Percentiles rank a stretch among this genome's conserved stretches.
phyloP scores from a whole-genome alignment of 1,140 invertebrate species.

The Tigriopus japonicus region DNA sequence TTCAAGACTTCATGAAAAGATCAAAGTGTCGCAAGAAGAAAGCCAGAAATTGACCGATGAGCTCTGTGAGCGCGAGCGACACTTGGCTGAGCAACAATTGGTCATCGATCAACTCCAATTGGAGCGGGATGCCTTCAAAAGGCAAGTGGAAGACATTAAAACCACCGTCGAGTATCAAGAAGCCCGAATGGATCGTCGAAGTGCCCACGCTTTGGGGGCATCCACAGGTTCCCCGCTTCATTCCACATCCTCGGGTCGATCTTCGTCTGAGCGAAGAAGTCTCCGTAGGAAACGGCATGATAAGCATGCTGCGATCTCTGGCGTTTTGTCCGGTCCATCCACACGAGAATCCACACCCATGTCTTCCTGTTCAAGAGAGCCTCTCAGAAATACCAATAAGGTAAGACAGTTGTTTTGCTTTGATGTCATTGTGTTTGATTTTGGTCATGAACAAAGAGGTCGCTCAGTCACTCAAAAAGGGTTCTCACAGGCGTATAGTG shows the following conservation, averaged over 20 bases:
- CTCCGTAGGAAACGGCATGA: background rate
- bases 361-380: too few relatives aligned
- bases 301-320: conserved; percentile 10
- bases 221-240: too few relatives aligned
- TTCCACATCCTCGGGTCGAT: background rate
- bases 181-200: conserved; percentile 1
- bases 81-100: background rate
- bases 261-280: conserved; percentile 5
- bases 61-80: background rate
- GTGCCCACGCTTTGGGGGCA: background rate
- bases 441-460: too few relatives aligned
- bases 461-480: too few relatives aligned
- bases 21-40: background rate
- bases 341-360: too few relatives aligned
- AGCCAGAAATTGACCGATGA: background rate
- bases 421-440: too few relatives aligned
- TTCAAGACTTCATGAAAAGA: background rate
- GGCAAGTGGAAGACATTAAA: conserved; percentile 8
- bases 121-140: conserved; percentile 17
- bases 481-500: too few relatives aligned
- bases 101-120: background rate
- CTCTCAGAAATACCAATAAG: too few relatives aligned
- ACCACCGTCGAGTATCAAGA: conserved; percentile 7
- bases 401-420: too few relatives aligned
- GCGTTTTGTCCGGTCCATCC: too few relatives aligned